Base-by-base conservation (phyloP, 2,113 vertebrate species). In the Solenodon paradoxus region DNA sequence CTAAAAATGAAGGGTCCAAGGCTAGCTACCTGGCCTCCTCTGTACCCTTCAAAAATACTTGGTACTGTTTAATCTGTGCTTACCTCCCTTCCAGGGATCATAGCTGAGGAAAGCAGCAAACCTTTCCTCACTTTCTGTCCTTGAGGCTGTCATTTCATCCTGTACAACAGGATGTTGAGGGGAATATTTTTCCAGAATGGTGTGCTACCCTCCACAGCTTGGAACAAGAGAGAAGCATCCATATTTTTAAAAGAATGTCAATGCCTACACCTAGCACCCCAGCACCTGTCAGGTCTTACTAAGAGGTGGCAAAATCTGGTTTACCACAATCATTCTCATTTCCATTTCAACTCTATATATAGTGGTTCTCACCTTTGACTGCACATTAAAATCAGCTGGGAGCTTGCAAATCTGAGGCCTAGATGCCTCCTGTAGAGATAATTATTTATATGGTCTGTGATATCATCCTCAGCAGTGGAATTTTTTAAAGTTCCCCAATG, bases 341-440 rank as follows among this genome's bases (percentile, higher is more conserved):
- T 3, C 2, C 0, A 38, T 47, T 81, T 61, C 30, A 5, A 0
- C 9, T 26, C 7, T 40, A 15, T 8, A 1, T 15, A 20, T 10
- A 26, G 47, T 35, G 30, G 4, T 53, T 26, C 20, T 40, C 32
- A 28, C 16, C 10, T 7, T 40, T 47, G 20, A 28, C 35, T 53
- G 20, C 30, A 22, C 35, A 4, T 8, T 24, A 42, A 12, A 40
- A 55, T 75, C 38, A 84, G 16, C 49, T 5, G 1, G 17, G 24
- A 75, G 16, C 10, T 77, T 51, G 16, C 8, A 47, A 45, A 4
- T 30, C 38, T 28, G 2, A 66, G 30, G 22, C 35, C 26, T 6
- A 5, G 22, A 51, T 69, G 32, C 32, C 0, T 64, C 53, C 40
- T 38, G 8, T 3, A 45, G 66, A 71, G 30, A 45, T 24, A 49